Base-by-base conservation (phyloP, 1,140 invertebrate genomes). In the Ips typographus region DNA sequence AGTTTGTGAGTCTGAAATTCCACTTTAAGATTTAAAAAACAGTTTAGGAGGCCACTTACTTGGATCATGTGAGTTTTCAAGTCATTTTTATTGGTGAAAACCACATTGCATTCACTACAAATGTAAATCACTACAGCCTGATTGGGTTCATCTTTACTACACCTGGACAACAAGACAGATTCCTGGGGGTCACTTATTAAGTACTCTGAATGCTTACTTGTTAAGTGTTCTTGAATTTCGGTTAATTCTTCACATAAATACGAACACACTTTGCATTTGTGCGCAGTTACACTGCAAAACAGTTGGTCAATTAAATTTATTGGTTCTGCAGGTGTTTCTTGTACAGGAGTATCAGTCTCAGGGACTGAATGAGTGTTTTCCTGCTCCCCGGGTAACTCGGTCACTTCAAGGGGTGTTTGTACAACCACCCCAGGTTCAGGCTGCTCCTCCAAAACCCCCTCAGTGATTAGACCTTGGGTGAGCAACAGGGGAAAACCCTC, bases 41-140 rank as follows among this genome's bases (percentile, higher is more conserved):
- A 37, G 8, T 60, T 39, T 4, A 40, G 5, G 3, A 57, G n/a
- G 7, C 40, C 7, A 22, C 22, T 22, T 55, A 71, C 73, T 40
- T 64, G 38, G 37, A 75, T 75, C 76, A 77, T 77, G 49, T 77
- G 76, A n/a, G 70, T 47, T 63, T 66, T 73, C 60, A 77, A 66
- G 55, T 74, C 71, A 49, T 73, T 71, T 38, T 72, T 76, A 43
- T 65, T 72, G 1, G 71, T 65, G 66, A 68, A 77, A 37, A 71
- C 73, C 44, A 40, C 65, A 61, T 68, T 66, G 51, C 76, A 77
- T 36, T 73, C 71, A 61, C 74, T 77, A 39, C 76, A 77, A 4
- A 77, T 41, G 59, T 66, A 72, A 6, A 77, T 55, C 8, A 68
- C 73, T 22, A 22, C 22, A 22, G 22, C 22, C 22, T 22, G 22